Percentiles rank a stretch among this genome's conserved stretches.
Evolutionary conservation across 2,113 vertebrate species (phyloP).

Genomic region (Cryptoleucopteryx plumbea): DNA sequence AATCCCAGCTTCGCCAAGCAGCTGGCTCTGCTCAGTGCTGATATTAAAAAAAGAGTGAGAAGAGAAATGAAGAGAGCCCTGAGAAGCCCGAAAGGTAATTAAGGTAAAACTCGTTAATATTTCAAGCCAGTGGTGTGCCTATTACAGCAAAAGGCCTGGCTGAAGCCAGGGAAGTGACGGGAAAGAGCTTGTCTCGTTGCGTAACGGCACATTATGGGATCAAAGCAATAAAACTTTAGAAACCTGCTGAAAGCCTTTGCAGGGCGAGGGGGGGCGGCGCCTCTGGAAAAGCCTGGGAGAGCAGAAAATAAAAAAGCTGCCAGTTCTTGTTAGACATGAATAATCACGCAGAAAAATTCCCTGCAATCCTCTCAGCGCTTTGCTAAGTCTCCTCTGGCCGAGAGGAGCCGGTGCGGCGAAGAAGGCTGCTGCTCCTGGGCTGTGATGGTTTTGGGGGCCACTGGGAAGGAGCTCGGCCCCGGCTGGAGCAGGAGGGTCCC

Average conservation of each 20-base stretch:
- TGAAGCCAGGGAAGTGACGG: slow-evolving; percentile 23
- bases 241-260: neutral
- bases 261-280: neutral
- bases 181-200: slow-evolving; percentile 34
- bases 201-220: slow-evolving; percentile 41
- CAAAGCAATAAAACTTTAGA: slow-evolving; percentile 54
- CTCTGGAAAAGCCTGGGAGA: neutral
- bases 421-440: neutral
- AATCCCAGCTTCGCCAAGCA: neutral
- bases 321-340: slow-evolving; percentile 4
- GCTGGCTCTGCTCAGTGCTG: neutral
- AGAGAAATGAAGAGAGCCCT: neutral
- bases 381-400: accelerated
- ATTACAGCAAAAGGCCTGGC: slow-evolving; percentile 41
- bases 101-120: slow-evolving; percentile 51
- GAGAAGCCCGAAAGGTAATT: slow-evolving; percentile 49
- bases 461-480: neutral
- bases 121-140: slow-evolving; percentile 33
- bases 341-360: neutral
- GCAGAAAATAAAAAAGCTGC: neutral
- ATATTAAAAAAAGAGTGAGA: neutral
- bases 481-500: accelerated
- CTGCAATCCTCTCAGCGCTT: neutral
- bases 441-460: neutral
- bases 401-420: accelerated